Base-by-base conservation (phyloP, 2,113 vertebrate genomes). In the Menidia beryllina region DNA sequence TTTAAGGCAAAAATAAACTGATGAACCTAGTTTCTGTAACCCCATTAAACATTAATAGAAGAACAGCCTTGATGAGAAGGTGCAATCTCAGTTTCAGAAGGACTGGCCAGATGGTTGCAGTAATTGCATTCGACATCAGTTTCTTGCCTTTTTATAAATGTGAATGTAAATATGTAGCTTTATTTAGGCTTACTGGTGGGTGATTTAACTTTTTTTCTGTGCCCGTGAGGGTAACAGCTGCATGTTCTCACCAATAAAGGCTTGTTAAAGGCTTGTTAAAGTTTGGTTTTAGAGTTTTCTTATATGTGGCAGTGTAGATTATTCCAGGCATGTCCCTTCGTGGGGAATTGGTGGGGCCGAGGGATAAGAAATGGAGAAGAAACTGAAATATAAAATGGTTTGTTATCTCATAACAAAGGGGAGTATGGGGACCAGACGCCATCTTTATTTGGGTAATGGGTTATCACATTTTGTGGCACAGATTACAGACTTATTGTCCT, bases 381-480 rank as follows among this genome's bases (percentile, higher is more conserved):
- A 85, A 85, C 38, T 71, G 55, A 79, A 79, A 84, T 81, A 70
- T 87, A 84, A 88, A 89, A 89, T 77, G 85, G 85, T 71, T 52
- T 75, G 80, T 84, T 88, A 86, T 89, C 84, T 79, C 45, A 21
- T 63, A 75, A 57, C 65, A 51, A 36, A 23, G 61, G 78, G 61
- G 77, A 78, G 77, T 55, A 65, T 53, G 60, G 70, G 74, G 69
- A 87, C 71, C 89, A 90, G 90, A 90, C 86, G 86, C 84, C 90
- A 85, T 91, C 90, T 83, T 79, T 67, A 70, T 79, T 66, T 59
- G 79, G 83, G 69, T 86, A 88, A 89, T 89, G 84, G 81, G 84
- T 90, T 86, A 88, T 88, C 88, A 77, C 82, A 81, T 86, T 78
- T 88, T 52, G 43, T 72, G 77, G 72, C 85, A 56, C 73, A 85